These are phyloP conservation scores for Charanyca ferruginea DNA, from an alignment of 2,888 invertebrate genomes.

Conservation along the genomic window DNA sequence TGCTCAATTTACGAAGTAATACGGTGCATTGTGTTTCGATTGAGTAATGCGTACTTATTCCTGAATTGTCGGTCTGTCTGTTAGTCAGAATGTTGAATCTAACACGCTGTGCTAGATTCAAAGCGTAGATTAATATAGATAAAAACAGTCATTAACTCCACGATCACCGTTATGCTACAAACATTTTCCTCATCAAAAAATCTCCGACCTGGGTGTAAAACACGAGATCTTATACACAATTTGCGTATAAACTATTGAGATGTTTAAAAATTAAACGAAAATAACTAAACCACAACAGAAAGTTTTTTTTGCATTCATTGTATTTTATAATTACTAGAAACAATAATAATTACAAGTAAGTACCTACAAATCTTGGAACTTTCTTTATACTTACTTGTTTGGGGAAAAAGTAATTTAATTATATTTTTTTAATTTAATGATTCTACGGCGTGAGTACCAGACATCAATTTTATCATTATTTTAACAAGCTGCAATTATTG, in stretches of 20 bases:
- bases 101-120: neutral
- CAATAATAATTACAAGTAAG: too few relatives aligned
- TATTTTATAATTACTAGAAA: conserved; percentile 30
- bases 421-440: conserved; percentile 7
- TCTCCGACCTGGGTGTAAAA: neutral
- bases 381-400: too few relatives aligned
- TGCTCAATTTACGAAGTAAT: too few relatives aligned
- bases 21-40: too few relatives aligned
- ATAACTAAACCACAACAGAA: too few relatives aligned
- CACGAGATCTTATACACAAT: neutral
- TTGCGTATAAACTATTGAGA: neutral
- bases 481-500: conserved; percentile 1
- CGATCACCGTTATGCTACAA: too few relatives aligned
- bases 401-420: too few relatives aligned
- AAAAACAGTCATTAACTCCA: neutral
- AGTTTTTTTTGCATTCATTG: conserved; percentile 4
- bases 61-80: neutral
- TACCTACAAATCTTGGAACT: too few relatives aligned
- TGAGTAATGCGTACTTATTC: too few relatives aligned
- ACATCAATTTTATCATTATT: neutral
- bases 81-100: neutral
- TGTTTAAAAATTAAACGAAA: neutral
- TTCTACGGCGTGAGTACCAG: conserved; percentile 1
- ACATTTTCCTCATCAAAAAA: too few relatives aligned
- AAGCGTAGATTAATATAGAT: neutral